phyloP scores from a whole-genome alignment of 2,888 invertebrate species.

The Melanargia galathea region DNA sequence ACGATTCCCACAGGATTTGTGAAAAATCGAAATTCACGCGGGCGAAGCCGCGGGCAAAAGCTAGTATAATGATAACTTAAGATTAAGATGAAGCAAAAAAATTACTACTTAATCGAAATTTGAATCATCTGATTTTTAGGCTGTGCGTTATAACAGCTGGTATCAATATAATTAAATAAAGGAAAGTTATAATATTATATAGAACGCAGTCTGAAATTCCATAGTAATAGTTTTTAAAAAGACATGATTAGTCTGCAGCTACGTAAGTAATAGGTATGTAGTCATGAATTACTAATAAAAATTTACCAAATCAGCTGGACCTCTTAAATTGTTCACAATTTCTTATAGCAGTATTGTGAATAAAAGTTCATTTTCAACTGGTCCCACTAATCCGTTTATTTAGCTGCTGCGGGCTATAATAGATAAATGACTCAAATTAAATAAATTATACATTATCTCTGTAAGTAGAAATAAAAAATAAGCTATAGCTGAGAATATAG shows the following conservation, averaged over 20 bases:
- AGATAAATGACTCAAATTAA: conserved; percentile 52
- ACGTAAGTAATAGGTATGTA: neutral
- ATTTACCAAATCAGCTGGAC: conserved; percentile 49
- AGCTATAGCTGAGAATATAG: neutral
- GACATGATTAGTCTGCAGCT: conserved; percentile 59
- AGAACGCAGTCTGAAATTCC: conserved; percentile 46
- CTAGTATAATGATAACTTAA: no score
- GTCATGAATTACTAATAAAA: conserved; percentile 45
- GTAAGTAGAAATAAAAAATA: conserved; percentile 7
- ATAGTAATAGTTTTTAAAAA: conserved; percentile 66
- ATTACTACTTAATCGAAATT: no score
- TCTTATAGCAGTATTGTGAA: conserved; percentile 22
- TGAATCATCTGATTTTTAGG: no score
- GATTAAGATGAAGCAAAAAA: no score
- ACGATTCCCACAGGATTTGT: no score
- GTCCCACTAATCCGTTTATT: conserved; percentile 51
- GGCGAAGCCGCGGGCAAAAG: no score
- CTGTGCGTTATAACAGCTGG: no score
- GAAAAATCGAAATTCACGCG: no score
- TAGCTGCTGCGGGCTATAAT: conserved; percentile 63
- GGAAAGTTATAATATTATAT: conserved; percentile 1
- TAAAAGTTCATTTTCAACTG: conserved; percentile 44
- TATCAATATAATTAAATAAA: neutral
- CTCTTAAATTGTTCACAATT: conserved; percentile 28
- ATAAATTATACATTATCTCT: conserved; percentile 31